Conservation (phyloP, 1,140 invertebrate species). For the Parasteatoda tepidariorum region DNA sequence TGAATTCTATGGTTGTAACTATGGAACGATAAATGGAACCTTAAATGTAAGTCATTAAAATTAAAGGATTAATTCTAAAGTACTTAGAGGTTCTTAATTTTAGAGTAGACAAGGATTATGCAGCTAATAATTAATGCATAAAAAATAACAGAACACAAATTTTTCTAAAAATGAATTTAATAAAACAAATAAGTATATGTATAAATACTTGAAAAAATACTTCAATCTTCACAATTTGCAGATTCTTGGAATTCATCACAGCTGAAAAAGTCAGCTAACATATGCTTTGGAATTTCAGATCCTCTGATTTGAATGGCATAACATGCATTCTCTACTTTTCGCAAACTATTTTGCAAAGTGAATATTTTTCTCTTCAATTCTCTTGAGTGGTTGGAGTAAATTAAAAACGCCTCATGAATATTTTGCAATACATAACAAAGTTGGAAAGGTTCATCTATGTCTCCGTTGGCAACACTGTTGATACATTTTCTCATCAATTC, state of each 20-base stretch:
- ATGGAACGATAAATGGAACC: no score
- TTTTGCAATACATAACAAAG: slow-evolving; percentile 79
- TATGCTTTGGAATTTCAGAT: slow-evolving; percentile 78
- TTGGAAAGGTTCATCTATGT: slow-evolving; percentile 80
- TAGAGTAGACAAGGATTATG: no score
- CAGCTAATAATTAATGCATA: no score
- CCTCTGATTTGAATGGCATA: slow-evolving; percentile 85
- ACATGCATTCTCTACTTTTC: slow-evolving; percentile 87
- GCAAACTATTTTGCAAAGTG: slow-evolving; percentile 78
- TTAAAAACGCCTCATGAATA: slow-evolving; percentile 79
- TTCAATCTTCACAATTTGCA: slow-evolving; percentile 4
- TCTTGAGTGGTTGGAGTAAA: slow-evolving; percentile 71
- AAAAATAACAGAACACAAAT: neutral
- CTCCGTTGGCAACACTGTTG: slow-evolving; percentile 81
- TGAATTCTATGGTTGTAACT: no score
- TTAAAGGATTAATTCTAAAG: no score
- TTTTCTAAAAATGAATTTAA: neutral
- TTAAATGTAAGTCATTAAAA: no score
- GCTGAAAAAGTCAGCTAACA: slow-evolving; percentile 74
- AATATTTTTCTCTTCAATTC: slow-evolving; percentile 80
- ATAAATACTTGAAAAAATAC: neutral
- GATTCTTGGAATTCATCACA: slow-evolving; percentile 53
- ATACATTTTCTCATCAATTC: slow-evolving; percentile 91
- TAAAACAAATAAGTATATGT: neutral
- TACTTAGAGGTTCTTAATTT: no score